Evolutionary conservation across 2,797 vertebrate genomes (phyloP).

Genomic region (Moxostoma hubbsi): DNA sequence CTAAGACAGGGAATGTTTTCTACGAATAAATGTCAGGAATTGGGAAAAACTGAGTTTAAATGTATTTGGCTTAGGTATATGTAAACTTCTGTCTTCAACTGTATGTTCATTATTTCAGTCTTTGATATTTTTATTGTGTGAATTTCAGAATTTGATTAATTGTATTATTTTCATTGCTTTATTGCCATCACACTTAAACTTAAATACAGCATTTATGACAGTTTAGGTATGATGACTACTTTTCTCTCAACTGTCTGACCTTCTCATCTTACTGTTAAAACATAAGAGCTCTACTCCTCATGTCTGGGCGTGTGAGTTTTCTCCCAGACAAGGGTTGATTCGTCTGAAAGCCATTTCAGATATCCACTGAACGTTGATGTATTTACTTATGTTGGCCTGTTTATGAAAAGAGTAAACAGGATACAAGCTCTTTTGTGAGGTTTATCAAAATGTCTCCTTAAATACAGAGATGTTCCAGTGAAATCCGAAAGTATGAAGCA

Average conservation of each 20-base stretch:
- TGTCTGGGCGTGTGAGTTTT: constrained; percentile 27
- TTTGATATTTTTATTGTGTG: neutral
- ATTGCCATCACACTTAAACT: neutral
- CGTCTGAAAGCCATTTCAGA: constrained; percentile 15
- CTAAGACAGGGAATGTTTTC: too few relatives aligned
- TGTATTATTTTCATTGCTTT: neutral
- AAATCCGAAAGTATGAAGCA: neutral
- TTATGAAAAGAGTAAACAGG: constrained; percentile 35
- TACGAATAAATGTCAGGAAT: too few relatives aligned
- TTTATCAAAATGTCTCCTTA: constrained; percentile 1
- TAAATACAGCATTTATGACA: constrained; percentile 8
- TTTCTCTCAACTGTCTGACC: constrained; percentile 11
- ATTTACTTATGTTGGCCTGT: constrained; percentile 31
- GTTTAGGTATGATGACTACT: constrained; percentile 18
- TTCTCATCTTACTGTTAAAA: constrained; percentile 44
- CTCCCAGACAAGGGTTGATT: constrained; percentile 3
- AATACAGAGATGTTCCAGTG: neutral
- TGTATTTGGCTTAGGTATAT: too few relatives aligned
- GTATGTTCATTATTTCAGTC: neutral
- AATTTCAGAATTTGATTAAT: neutral
- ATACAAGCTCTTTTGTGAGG: constrained; percentile 12
- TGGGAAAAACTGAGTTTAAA: too few relatives aligned
- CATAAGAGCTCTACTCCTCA: constrained; percentile 29
- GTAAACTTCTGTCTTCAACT: too few relatives aligned
- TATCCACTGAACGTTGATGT: constrained; percentile 43